Evolutionary conservation across 2,888 invertebrate species (phyloP), one percentile per base, ranked within the genome.

Genomic region (Erannis defoliaria): DNA sequence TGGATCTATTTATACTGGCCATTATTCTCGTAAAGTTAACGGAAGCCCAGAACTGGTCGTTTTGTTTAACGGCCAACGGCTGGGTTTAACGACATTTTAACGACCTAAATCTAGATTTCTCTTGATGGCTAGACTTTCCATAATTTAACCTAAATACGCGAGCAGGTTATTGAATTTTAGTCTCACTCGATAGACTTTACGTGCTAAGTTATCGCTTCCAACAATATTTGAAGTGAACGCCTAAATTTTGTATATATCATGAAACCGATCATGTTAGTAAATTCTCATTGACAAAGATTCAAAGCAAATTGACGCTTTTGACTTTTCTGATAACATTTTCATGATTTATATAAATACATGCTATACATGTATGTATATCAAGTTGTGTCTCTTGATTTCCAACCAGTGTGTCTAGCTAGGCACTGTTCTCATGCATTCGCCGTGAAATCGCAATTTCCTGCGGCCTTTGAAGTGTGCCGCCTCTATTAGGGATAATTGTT

Each of bases 91-190:
- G 70, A 74, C 62, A 66, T 62, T 76, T 76, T 76, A 71, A 75
- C 75, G 71, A 66, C 68, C 69, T 67, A 75, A 74, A 79, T 78
- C 76, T 77, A 77, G 80, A 73, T 80, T 77, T 76, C 78, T 72
- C 71, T 64, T 55, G 53, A 60, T 62, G 19, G 64, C 70, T 72
- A 70, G 68, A 75, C 80, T 81, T 80, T 80, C 78, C n/a, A n/a
- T 76, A 78, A 51, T 60, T 31, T 43, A 64, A 73, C 76, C 76
- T 72, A 73, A 76, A 80, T 78, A 76, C 42, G 21, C 43, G 37
- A 14, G 37, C 38, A 12, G 48, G 37, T 73, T 67, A 57, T 23
- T 42, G 38, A 40, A 35, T 46, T 14, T 2, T 40, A 12, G 8
- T 49, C 14, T 10, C n/a, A 46, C 14, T 10, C n/a, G 38, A 35